Evolutionary conservation across 2,113 vertebrate species (phyloP).

Genomic region (Plectropomus leopardus): DNA sequence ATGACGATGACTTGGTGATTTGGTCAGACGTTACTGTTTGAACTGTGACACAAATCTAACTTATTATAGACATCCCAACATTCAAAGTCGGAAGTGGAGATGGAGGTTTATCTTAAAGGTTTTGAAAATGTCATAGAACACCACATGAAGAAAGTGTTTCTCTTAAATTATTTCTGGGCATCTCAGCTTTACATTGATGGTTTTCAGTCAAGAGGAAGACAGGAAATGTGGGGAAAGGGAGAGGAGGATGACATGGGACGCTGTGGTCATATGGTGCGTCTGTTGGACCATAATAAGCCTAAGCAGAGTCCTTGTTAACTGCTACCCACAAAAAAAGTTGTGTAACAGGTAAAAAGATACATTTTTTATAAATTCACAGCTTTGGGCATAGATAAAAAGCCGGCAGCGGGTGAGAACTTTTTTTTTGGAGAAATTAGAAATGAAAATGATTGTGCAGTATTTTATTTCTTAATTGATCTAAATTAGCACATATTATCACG

Average conservation of each 20-base stretch:
- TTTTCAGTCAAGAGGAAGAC: background rate
- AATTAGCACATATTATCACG: no score
- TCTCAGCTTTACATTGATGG: background rate
- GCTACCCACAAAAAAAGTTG: no score
- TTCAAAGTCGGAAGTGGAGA: background rate
- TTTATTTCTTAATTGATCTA: no score
- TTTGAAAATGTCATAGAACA: background rate
- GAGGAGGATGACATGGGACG: background rate
- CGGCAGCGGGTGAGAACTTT: no score
- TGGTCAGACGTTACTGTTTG: background rate
- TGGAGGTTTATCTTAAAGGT: background rate
- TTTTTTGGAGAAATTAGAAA: no score
- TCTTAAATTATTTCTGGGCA: background rate
- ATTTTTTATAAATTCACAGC: no score
- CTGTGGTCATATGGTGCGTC: background rate
- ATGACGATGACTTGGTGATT: slow-evolving; percentile 26
- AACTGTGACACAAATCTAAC: slow-evolving; percentile 2
- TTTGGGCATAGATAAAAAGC: no score
- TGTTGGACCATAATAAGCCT: background rate
- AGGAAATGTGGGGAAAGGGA: background rate
- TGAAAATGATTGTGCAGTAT: no score
- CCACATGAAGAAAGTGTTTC: background rate
- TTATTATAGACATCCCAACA: slow-evolving; percentile 14
- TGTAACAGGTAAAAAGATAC: no score
- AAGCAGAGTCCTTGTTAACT: no score